Base-by-base conservation (phyloP, 2,113 vertebrate species). In the Acinonyx jubatus region DNA sequence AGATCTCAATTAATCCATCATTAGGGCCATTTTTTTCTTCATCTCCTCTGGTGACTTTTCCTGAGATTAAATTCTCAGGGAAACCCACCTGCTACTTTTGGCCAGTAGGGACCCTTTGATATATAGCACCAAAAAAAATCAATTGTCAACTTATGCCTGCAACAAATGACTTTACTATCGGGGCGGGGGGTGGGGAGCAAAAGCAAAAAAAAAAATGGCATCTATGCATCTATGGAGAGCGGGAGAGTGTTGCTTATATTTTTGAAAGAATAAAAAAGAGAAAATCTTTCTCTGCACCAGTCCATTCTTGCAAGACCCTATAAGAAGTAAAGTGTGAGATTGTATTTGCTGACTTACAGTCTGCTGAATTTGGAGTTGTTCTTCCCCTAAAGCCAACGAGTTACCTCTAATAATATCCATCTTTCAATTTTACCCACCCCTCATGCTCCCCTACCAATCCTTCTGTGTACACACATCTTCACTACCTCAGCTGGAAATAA, bases 11-110 rank as follows among this genome's bases (percentile, higher is more conserved):
- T 84, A 84, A 71, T 80, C 71, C 31, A 79, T 52, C 57, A 76
- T 68, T 61, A 36, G 45, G 18, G n/a, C 50, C n/a, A 11, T 61
- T 84, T 82, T 9, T 69, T 87, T 73, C 55, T 15, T 89, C 8
- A 3, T 87, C 50, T 92, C 41, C 69, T 74, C 63, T 55, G 11
- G n/a, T 87, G 50, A 92, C 69, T 94, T 92, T 80, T 57, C 15
- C 41, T 76, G 80, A 66, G 57, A 68, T 48, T 83, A 94, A 89
- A 88, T 93, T 92, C 41, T 84, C 55, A 55, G 41, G 45, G 76
- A 95, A 96, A 80, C 9, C 27, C 83, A 78, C 93, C 38, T 69
- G 18, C 79, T 74, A n/a, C 69, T 94, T 85, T 93, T 85, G 41
- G 10, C 36, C 55, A 33, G 45, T 63, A 19, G 63, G 33, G 29